These are phyloP conservation scores for Dicaeum eximium DNA, from an alignment of 2,113 vertebrate genomes.

Conservation along the genomic window DNA sequence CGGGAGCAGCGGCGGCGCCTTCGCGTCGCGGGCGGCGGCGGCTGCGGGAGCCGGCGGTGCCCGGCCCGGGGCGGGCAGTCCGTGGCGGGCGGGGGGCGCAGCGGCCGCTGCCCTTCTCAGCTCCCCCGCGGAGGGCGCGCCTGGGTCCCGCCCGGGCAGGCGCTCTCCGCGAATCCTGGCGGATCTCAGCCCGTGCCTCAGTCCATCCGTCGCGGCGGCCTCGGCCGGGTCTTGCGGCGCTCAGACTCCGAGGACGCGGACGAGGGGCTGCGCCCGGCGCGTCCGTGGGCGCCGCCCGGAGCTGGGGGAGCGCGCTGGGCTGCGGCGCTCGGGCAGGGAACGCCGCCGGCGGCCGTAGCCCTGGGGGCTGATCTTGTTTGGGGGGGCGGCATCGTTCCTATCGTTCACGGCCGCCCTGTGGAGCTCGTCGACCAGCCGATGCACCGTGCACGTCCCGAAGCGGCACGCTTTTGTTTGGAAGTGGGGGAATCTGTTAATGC, in stretches of 20 bases:
- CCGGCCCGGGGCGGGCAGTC: neutral
- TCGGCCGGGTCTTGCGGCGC: neutral
- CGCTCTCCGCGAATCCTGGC: neutral
- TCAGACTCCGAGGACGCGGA: neutral
- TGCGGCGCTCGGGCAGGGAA: slow-evolving; percentile 55
- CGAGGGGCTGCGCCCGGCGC: neutral
- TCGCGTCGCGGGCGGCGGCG: neutral
- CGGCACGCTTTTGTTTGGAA: slow-evolving; percentile 73
- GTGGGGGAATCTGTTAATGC: slow-evolving; percentile 66
- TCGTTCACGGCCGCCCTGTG: slow-evolving; percentile 81
- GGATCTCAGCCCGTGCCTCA: neutral
- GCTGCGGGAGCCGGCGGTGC: neutral
- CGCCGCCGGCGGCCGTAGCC: slow-evolving; percentile 91
- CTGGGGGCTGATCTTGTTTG: slow-evolving; percentile 81
- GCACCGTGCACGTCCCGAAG: slow-evolving; percentile 88
- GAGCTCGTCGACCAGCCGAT: slow-evolving; percentile 86
- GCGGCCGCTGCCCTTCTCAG: neutral
- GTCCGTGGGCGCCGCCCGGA: neutral
- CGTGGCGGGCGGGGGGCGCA: neutral
- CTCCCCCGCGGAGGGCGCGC: neutral
- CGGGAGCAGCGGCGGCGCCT: neutral
- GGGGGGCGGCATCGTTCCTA: slow-evolving; percentile 78
- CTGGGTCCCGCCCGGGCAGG: neutral
- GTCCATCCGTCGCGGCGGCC: neutral
- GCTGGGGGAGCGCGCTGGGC: neutral